phyloP scores from a whole-genome alignment of 2,888 invertebrate species.

The Corbicula japonica region DNA sequence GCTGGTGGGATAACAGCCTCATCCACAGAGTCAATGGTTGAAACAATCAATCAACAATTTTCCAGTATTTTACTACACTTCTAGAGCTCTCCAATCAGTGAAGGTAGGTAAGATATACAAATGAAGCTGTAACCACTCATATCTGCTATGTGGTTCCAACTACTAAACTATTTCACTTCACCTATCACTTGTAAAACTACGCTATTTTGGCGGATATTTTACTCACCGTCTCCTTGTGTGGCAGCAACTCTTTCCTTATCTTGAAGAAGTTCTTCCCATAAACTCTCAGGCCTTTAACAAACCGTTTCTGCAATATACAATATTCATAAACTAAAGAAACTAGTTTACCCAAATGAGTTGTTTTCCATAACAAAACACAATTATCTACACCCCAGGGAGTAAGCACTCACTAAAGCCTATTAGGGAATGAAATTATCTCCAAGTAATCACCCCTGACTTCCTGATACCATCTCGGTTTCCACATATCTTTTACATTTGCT shows the following conservation, averaged over 20 bases:
- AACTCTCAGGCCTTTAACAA: conserved; percentile 98
- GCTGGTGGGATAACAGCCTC: no score
- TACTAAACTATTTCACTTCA: neutral
- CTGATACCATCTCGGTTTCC: no score
- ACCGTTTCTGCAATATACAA: conserved; percentile 91
- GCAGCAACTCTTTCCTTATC: conserved; percentile 97
- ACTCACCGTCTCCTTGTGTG: conserved; percentile 97
- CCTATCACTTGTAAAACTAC: no score
- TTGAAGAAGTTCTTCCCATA: conserved; percentile 99
- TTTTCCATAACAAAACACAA: conserved; percentile 8
- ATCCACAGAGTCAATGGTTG: no score
- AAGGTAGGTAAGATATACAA: no score
- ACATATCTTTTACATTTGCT: no score
- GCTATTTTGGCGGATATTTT: no score
- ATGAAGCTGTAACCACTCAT: no score
- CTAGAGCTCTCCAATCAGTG: no score
- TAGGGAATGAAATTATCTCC: conserved; percentile 46
- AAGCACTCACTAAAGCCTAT: conserved; percentile 35
- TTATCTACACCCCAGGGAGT: conserved; percentile 25
- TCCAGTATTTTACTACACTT: no score
- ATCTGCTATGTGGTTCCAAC: no score
- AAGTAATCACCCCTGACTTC: conserved; percentile 26
- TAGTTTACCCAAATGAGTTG: conserved; percentile 11
- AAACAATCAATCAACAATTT: no score
- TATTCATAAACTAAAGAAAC: conserved; percentile 25